A percentile compares a stretch with the other conserved stretches of the same genome.
These are phyloP conservation scores for Lithobates pipiens DNA, from an alignment of 2,797 vertebrate species.

Conservation along the genomic window DNA sequence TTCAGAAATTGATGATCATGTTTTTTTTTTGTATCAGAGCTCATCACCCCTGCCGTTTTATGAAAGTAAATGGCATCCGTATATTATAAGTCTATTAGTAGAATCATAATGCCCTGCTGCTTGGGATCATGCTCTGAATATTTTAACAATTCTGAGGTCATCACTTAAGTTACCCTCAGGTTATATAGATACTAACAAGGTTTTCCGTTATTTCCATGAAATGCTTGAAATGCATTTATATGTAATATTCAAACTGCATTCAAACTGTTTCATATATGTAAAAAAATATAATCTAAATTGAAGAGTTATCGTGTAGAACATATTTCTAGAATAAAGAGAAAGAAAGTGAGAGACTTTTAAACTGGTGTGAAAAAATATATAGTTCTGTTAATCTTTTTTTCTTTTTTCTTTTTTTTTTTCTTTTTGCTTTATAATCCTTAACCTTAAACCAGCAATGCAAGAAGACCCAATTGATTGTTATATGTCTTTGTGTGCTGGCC, in stretches of 20 bases:
- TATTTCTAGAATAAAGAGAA: no score
- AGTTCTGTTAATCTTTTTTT: no score
- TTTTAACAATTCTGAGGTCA: constrained; percentile 63
- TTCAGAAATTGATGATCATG: constrained; percentile 63
- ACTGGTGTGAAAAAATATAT: no score
- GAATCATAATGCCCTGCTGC: constrained; percentile 62
- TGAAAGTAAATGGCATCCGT: constrained; percentile 61
- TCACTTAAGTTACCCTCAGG: constrained; percentile 61
- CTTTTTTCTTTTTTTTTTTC: no score
- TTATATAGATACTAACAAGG: constrained; percentile 29
- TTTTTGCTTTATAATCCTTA: no score
- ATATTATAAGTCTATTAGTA: constrained; percentile 65
- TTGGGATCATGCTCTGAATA: constrained; percentile 59
- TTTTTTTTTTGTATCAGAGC: constrained; percentile 57
- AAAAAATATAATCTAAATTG: no score
- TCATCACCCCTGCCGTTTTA: constrained; percentile 63
- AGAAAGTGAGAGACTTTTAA: no score
- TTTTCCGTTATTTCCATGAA: constrained; percentile 54
- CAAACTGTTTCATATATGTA: background rate
- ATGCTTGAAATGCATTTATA: constrained; percentile 34
- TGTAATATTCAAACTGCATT: constrained; percentile 15
- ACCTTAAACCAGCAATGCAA: no score
- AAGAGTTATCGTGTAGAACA: no score
- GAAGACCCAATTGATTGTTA: no score
- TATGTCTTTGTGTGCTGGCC: no score